Evolutionary conservation across 1,140 invertebrate species (phyloP).

Genomic region (Drosophila bipectinata): DNA sequence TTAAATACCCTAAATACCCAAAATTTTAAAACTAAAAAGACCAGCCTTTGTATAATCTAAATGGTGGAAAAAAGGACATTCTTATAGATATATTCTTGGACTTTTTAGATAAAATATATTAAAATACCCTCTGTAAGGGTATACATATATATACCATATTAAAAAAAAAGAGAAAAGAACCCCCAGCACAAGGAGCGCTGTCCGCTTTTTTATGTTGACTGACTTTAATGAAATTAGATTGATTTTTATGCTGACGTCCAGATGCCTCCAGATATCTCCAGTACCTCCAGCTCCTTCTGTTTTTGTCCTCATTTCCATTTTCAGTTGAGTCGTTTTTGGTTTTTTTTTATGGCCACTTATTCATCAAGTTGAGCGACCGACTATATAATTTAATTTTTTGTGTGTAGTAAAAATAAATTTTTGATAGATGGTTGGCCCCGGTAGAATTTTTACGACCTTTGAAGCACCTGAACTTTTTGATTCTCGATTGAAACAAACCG

Average conservation of each 20-base stretch:
- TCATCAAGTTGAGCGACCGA: conserved; percentile 75
- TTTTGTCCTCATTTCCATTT: conserved; percentile 18
- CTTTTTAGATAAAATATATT: no score
- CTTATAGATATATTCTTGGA: no score
- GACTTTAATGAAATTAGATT: conserved; percentile 80
- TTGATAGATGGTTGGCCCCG: conserved; percentile 55
- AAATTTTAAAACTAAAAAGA: no score
- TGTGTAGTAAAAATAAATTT: conserved; percentile 74
- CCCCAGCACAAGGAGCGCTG: conserved; percentile 1
- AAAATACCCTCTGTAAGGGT: background rate
- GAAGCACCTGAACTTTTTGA: conserved; percentile 15
- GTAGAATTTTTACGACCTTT: conserved; percentile 29
- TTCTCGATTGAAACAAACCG: conserved; percentile 5
- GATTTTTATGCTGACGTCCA: conserved; percentile 73
- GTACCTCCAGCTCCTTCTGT: background rate
- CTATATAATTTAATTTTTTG: conserved; percentile 78
- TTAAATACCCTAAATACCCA: no score
- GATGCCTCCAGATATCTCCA: background rate
- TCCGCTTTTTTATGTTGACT: conserved; percentile 63
- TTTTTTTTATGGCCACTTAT: conserved; percentile 71
- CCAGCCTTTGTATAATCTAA: no score
- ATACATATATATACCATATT: background rate
- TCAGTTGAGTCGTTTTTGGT: background rate
- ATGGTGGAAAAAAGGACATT: no score
- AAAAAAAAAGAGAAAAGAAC: background rate